Evolutionary conservation across 37 sponge, comb jelly and placozoan species (phyloP).

Genomic region (Theonella swinhoei): DNA sequence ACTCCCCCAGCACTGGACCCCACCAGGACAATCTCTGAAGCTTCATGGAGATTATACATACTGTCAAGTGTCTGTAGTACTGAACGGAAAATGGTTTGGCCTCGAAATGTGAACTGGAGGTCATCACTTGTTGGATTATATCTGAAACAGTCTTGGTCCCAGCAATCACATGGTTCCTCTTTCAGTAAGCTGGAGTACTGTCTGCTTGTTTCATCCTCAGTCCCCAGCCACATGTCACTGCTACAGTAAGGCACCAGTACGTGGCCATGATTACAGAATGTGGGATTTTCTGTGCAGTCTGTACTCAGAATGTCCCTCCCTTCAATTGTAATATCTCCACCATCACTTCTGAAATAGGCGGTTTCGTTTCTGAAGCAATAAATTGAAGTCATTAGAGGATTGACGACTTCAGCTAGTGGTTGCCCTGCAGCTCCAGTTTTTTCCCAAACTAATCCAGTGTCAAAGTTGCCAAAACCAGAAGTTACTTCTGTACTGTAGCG

Average conservation of each 20-base stretch:
- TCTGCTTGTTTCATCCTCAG: background rate
- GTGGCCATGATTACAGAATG: constrained; percentile 59
- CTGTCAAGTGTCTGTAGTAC: constrained; percentile 16
- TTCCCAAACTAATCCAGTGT: background rate
- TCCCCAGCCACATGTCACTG: background rate
- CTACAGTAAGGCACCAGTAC: constrained; percentile 56
- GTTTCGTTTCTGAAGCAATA: constrained; percentile 2
- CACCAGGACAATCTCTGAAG: constrained; percentile 43
- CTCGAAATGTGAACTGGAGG: constrained; percentile 62
- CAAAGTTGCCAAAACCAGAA: background rate
- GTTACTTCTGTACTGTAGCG: background rate
- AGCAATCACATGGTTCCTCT: constrained; percentile 1
- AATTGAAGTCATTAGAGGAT: background rate
- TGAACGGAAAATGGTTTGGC: constrained; percentile 18
- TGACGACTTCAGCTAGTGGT: background rate
- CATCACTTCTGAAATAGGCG: background rate
- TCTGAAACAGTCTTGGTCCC: constrained; percentile 33
- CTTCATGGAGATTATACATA: background rate
- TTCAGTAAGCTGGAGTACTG: no score
- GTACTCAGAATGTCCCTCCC: constrained; percentile 61
- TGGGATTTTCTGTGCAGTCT: constrained; percentile 11
- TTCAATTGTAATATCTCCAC: constrained; percentile 5
- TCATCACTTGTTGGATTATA: constrained; percentile 12
- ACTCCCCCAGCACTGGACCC: constrained; percentile 80
- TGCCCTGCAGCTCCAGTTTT: background rate